Percentiles rank a stretch among this genome's conserved stretches.
Evolutionary conservation across 2,113 vertebrate species (phyloP).

Genomic region (Nerophis lumbriciformis): DNA sequence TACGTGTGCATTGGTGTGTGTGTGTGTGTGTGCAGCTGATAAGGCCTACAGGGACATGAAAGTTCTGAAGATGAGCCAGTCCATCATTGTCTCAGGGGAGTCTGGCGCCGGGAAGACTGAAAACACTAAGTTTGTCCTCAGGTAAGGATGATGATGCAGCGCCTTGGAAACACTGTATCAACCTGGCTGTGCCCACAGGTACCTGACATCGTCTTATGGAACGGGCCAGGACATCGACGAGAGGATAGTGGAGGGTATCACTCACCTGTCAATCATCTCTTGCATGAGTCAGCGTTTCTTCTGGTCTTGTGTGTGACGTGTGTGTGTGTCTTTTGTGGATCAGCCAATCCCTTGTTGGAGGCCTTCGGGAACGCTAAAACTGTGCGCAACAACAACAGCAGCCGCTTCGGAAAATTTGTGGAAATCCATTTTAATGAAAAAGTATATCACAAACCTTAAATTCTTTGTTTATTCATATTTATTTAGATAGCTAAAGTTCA

Average conservation of each 20-base stretch:
- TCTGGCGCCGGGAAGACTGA: constrained; percentile 97
- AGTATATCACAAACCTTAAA: constrained; percentile 59
- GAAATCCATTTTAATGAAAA: constrained; percentile 98
- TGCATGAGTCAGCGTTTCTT: not conserved
- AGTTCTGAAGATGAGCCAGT: constrained; percentile 96
- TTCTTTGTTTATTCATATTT: not conserved
- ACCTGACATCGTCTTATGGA: constrained; percentile 91
- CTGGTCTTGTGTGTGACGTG: not conserved
- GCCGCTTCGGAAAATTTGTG: constrained; percentile 97
- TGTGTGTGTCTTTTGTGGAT: not conserved
- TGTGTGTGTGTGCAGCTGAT: constrained; percentile 76
- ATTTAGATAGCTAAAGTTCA: too few species aligned
- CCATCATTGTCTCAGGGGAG: constrained; percentile 96
- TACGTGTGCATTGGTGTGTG: not conserved
- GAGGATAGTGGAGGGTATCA: constrained; percentile 92
- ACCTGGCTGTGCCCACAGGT: constrained; percentile 65
- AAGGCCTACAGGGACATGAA: constrained; percentile 97
- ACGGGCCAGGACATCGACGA: constrained; percentile 96
- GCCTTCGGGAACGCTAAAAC: constrained; percentile 98
- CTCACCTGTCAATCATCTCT: not conserved
- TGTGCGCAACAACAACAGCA: constrained; percentile 98
- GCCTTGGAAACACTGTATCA: not conserved
- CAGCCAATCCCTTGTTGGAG: constrained; percentile 93
- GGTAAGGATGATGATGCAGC: constrained; percentile 59
- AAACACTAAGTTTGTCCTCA: constrained; percentile 97